Evolutionary conservation across 2,797 vertebrate species (phyloP), one percentile per base, ranked within the genome.

Genomic region (Zalophus californianus): DNA sequence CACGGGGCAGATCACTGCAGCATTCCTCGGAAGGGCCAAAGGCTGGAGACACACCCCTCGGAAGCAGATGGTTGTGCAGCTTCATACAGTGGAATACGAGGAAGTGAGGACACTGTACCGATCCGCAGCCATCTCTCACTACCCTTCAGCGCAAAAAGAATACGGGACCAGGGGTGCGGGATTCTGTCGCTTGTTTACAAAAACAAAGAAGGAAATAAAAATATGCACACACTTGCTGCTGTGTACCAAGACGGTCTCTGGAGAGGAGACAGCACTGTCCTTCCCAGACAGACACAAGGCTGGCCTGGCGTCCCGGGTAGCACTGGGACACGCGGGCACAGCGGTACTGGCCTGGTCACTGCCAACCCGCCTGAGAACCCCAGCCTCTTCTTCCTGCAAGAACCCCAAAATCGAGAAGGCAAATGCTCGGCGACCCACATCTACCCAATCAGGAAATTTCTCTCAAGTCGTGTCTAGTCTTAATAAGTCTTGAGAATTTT

Each of bases 171-270:
- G 20, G 60, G 27, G 32, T 44, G 18, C 0, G 5, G 54, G 84
- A 56, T 27, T 87, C 94, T 75, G 52, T 29, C 72, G 20, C 90
- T 62, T 78, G 54, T 92, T 82, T 90, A 88, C 92, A 96, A 82
- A 84, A 90, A 95, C 29, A 82, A 54, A 85, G 44, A 25, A 60
- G 60, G 52, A 92, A 84, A 73, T 0, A 38, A 79, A 90, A 72
- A 25, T 14, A 4, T 5, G 18, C 12, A 11, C 0, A 75, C 48
- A 16, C 80, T 35, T 44, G 87, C 92, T 16, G 23, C 56, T 38
- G 60, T 70, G 56, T 2, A 35, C 82, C 50, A 20, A 62, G 89
- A 18, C 13, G 32, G 15, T 21, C n/a, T 70, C 32, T 50, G 58
- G 16, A 88, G 10, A 66, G 54, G n/a, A 64, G 58, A 56, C 5